Conservation (phyloP, 37 sponge, comb jelly and placozoan genomes). For the Petrosia ficiformis region DNA sequence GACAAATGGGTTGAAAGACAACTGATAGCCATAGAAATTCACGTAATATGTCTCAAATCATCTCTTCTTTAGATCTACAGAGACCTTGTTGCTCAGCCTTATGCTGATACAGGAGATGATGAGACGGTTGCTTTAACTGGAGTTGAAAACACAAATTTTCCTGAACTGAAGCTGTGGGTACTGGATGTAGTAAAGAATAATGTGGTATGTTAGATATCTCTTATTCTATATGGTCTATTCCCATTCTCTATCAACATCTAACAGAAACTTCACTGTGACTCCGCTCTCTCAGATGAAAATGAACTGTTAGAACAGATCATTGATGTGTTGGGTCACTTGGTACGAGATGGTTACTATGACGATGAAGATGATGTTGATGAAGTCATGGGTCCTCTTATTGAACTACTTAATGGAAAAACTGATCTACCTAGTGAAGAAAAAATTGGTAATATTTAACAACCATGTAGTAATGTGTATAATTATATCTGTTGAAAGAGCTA, state of each 20-base stretch:
- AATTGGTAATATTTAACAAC: no score
- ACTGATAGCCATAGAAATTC: background rate
- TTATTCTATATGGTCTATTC: no score
- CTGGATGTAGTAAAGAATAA: slow-evolving; percentile 11
- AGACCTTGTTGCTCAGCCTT: slow-evolving; percentile 20
- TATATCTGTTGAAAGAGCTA: no score
- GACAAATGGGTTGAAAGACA: slow-evolving; percentile 2
- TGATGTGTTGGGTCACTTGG: slow-evolving; percentile 45
- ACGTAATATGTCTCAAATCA: background rate
- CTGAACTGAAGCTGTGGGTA: slow-evolving; percentile 48
- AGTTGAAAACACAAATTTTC: slow-evolving; percentile 41
- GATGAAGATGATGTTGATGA: slow-evolving; percentile 52
- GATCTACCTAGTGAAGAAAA: no score
- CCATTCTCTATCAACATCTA: no score
- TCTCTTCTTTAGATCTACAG: slow-evolving; percentile 5
- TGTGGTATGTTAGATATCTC: no score
- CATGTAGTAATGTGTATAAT: no score
- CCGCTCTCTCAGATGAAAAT: background rate
- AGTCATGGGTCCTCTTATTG: slow-evolving; percentile 51
- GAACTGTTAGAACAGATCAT: slow-evolving; percentile 39
- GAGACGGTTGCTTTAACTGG: slow-evolving; percentile 41
- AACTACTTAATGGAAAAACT: slow-evolving; percentile 70
- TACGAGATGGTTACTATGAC: slow-evolving; percentile 76
- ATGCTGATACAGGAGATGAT: slow-evolving; percentile 27
- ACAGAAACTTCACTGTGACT: background rate